phyloP scores from a whole-genome alignment of 2,888 invertebrate species.

The Adelphocoris suturalis region DNA sequence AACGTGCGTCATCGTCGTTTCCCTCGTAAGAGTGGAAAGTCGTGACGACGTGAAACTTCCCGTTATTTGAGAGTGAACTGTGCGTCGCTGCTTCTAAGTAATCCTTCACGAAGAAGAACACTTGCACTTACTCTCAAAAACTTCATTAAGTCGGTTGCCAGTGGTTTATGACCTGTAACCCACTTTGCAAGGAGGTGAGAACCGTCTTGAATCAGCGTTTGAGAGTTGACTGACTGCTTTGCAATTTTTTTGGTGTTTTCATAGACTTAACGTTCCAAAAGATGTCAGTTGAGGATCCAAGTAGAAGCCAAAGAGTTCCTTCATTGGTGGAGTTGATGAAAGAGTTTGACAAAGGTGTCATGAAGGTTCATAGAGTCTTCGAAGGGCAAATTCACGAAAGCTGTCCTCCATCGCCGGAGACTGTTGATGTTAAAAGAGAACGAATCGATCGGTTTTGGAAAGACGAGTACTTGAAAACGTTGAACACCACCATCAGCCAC shows the following conservation, averaged over 20 bases:
- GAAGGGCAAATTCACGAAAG: conserved; percentile 22
- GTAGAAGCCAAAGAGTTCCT: not conserved
- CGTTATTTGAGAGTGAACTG: not conserved
- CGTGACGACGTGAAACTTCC: conserved; percentile 34
- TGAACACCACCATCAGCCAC: conserved; percentile 18
- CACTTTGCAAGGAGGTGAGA: conserved; percentile 9
- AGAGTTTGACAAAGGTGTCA: conserved; percentile 13
- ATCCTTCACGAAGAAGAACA: not conserved
- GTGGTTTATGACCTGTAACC: conserved; percentile 15
- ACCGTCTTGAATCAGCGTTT: not conserved
- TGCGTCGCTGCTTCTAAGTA: not conserved
- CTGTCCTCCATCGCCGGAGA: not conserved
- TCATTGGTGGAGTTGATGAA: not conserved
- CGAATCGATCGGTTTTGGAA: conserved; percentile 43
- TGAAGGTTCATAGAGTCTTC: not conserved
- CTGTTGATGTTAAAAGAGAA: not conserved
- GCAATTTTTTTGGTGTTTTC: no score
- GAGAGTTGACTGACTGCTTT: not conserved
- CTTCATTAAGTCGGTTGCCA: conserved; percentile 4
- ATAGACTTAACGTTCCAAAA: not conserved
- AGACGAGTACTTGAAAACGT: conserved; percentile 36
- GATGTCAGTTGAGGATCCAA: not conserved
- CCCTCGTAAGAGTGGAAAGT: no score
- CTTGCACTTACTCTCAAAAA: not conserved
- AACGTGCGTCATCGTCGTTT: no score